Evolutionary conservation across 1,140 invertebrate genomes (phyloP).

Genomic region (Mylabris phalerata): DNA sequence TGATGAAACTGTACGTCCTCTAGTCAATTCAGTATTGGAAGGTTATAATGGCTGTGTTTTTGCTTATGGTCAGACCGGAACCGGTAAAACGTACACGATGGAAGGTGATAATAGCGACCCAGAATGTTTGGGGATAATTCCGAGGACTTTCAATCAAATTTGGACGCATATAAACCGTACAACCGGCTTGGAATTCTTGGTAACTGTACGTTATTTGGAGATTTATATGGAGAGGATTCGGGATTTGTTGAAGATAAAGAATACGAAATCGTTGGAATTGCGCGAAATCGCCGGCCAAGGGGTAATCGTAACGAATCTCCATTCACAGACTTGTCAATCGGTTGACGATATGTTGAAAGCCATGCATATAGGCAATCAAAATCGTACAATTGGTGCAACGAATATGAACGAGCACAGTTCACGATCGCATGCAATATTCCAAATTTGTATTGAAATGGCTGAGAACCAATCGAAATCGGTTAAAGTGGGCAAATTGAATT

Average conservation of each 20-base stretch:
- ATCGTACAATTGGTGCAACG: conserved; percentile 86
- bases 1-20: conserved; percentile 86
- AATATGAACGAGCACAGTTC: conserved; percentile 99
- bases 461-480: conserved; percentile 61
- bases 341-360: conserved; percentile 84
- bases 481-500: conserved; percentile 63
- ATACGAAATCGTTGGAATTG: conserved; percentile 60
- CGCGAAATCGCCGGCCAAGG: conserved; percentile 66
- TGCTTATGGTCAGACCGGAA: conserved; percentile 86
- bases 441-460: conserved; percentile 95
- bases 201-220: conserved; percentile 88
- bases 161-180: conserved; percentile 85
- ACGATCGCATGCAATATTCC: conserved; percentile 96
- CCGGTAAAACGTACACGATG: conserved; percentile 71
- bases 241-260: conserved; percentile 84
- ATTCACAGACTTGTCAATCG: conserved; percentile 84
- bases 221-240: conserved; percentile 89
- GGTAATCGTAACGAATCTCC: conserved; percentile 89
- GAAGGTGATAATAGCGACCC: conserved; percentile 59
- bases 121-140: conserved; percentile 81
- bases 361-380: conserved; percentile 84
- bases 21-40: conserved; percentile 92
- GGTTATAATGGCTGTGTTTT: conserved; percentile 97
- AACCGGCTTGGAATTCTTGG: conserved; percentile 83
- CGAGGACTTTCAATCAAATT: conserved; percentile 92